Percentiles rank a stretch among this genome's conserved stretches.
These are phyloP conservation scores for Eulemur rubriventer DNA, from an alignment of 2,797 vertebrate genomes.

Conservation along the genomic window DNA sequence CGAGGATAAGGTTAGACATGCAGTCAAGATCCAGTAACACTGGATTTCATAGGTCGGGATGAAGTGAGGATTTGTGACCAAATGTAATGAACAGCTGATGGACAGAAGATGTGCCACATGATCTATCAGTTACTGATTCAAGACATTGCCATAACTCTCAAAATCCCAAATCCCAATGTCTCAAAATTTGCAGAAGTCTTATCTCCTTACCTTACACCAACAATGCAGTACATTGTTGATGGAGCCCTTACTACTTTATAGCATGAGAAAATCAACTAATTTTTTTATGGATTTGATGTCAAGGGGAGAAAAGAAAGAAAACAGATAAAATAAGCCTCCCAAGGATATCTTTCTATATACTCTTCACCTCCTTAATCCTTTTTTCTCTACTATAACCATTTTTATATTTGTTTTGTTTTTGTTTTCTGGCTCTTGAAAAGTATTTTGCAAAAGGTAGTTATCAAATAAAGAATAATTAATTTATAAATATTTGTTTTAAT, in stretches of 20 bases:
- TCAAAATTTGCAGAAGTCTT: not conserved
- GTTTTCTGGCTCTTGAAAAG: not conserved
- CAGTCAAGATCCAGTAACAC: not conserved
- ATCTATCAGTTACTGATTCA: not conserved
- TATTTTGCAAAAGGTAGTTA: slow-evolving; percentile 5
- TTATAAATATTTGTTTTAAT: slow-evolving; percentile 39
- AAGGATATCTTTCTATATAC: not conserved
- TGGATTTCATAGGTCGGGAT: not conserved
- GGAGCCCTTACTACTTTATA: not conserved
- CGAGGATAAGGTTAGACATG: not conserved
- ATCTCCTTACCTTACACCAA: not conserved
- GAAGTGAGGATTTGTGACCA: not conserved
- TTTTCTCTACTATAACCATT: not conserved
- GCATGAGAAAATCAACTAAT: not conserved
- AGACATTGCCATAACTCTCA: not conserved
- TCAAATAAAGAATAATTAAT: not conserved
- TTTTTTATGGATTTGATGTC: not conserved
- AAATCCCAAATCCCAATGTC: not conserved
- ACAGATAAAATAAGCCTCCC: not conserved
- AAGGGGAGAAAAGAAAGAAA: not conserved
- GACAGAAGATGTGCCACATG: not conserved
- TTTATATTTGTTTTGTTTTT: not conserved
- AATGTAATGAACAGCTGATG: not conserved
- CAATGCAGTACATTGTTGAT: no score
- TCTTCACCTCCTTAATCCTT: not conserved